Conservation (phyloP, 2,797 vertebrate genomes). For the Chelidonichthys spinosus region DNA sequence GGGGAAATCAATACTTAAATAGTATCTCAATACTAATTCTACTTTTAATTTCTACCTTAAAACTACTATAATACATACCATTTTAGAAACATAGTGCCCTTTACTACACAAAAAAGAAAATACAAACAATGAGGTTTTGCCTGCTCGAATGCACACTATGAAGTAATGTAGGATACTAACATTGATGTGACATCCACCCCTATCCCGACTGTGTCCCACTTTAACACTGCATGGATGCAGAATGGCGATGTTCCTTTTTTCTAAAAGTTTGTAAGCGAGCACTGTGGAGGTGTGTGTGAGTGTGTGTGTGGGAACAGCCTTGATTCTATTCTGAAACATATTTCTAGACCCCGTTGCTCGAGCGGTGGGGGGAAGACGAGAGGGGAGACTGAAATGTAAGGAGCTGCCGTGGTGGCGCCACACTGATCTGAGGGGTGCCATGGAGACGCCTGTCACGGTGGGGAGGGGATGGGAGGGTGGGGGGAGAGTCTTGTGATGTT, state of each 20-base stretch:
- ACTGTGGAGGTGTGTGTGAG: slow-evolving; percentile 11
- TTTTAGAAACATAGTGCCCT: background rate
- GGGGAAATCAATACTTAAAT: background rate
- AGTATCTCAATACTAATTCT: background rate
- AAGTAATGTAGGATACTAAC: slow-evolving; percentile 32
- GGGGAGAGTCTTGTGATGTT: slow-evolving; percentile 68
- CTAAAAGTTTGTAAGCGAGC: slow-evolving; percentile 62
- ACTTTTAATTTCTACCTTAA: background rate
- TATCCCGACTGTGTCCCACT: slow-evolving; percentile 38
- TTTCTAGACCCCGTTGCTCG: slow-evolving; percentile 62
- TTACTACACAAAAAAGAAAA: background rate
- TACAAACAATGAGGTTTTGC: background rate
- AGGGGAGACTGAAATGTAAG: slow-evolving; percentile 69
- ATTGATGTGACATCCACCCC: slow-evolving; percentile 39
- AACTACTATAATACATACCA: no score
- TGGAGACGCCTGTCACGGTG: slow-evolving; percentile 73
- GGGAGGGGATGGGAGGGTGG: slow-evolving; percentile 10
- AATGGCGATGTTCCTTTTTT: slow-evolving; percentile 38
- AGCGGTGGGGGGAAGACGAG: slow-evolving; percentile 67
- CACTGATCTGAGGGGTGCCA: slow-evolving; percentile 77
- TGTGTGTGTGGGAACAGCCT: slow-evolving; percentile 37
- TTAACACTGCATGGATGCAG: slow-evolving; percentile 26
- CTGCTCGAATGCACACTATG: slow-evolving; percentile 23
- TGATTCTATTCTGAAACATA: slow-evolving; percentile 60
- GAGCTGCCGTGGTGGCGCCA: slow-evolving; percentile 66